These are phyloP conservation scores for Dipus sagitta DNA, from an alignment of 2,797 vertebrate species.

Conservation along the genomic window DNA sequence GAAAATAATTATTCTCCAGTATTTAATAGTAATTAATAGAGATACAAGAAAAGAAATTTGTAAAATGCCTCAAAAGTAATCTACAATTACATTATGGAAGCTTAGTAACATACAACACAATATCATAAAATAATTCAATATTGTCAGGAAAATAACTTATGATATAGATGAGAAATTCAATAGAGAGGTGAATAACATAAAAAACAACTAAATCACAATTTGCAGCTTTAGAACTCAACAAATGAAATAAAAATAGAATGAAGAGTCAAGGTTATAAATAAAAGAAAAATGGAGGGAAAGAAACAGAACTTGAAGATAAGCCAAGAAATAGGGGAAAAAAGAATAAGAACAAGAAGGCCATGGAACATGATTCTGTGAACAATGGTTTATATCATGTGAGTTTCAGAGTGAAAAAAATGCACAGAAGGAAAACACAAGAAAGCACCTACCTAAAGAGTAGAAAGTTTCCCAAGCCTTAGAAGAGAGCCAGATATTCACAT, in stretches of 20 bases:
- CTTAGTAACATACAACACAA: background rate
- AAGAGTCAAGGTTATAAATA: background rate
- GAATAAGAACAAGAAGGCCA: background rate
- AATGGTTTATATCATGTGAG: background rate
- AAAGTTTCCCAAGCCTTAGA: background rate
- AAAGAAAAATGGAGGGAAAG: background rate
- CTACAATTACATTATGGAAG: background rate
- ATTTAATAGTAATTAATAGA: background rate
- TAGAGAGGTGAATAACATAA: background rate
- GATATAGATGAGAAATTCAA: background rate
- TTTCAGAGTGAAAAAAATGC: background rate
- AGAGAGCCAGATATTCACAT: background rate
- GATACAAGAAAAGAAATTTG: background rate
- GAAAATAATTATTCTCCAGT: background rate
- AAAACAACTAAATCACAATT: background rate
- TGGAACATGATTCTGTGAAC: background rate
- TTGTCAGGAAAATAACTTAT: background rate
- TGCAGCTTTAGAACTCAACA: background rate
- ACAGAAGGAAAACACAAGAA: background rate
- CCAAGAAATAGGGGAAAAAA: background rate
- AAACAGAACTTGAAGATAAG: background rate
- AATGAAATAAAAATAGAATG: background rate
- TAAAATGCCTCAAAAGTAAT: background rate
- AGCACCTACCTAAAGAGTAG: background rate
- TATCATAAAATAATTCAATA: background rate